A percentile compares a stretch with the other conserved stretches of the same genome.
phyloP scores from a whole-genome alignment of 2,888 invertebrate species.

The Folsomia candida region DNA sequence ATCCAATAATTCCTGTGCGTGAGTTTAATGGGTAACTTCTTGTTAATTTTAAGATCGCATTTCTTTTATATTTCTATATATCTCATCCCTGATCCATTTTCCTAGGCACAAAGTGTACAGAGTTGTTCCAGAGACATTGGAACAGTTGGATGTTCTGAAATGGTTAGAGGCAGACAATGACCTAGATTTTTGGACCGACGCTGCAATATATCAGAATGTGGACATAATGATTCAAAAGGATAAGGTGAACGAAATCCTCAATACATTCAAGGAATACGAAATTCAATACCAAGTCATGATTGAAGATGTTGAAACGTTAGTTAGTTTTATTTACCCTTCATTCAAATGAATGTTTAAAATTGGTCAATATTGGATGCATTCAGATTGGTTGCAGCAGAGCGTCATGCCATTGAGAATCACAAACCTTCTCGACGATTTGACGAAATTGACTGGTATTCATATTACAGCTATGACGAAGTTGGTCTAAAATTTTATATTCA shows the following conservation, averaged over 20 bases:
- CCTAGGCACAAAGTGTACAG: not conserved
- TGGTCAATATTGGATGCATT: no score
- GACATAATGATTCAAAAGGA: slow-evolving; percentile 58
- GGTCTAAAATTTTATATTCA: not conserved
- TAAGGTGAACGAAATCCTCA: not conserved
- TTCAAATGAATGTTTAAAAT: no score
- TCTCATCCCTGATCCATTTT: no score
- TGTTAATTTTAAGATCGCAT: no score
- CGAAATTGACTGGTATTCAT: slow-evolving; percentile 1
- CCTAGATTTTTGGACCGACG: slow-evolving; percentile 63
- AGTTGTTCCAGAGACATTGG: not conserved
- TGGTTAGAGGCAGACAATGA: not conserved
- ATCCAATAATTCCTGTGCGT: no score
- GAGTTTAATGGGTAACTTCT: no score
- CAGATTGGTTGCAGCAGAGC: not conserved
- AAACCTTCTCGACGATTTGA: no score
- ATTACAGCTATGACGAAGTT: slow-evolving; percentile 9
- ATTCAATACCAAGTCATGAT: slow-evolving; percentile 14
- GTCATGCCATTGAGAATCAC: no score
- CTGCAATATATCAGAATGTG: slow-evolving; percentile 60
- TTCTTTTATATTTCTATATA: no score
- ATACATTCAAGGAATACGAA: not conserved
- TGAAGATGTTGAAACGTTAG: slow-evolving; percentile 18
- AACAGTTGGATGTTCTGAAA: not conserved
- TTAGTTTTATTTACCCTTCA: no score